Base-by-base conservation (phyloP, 2,113 vertebrate genomes). In the Mesembrinibis cayennensis region DNA sequence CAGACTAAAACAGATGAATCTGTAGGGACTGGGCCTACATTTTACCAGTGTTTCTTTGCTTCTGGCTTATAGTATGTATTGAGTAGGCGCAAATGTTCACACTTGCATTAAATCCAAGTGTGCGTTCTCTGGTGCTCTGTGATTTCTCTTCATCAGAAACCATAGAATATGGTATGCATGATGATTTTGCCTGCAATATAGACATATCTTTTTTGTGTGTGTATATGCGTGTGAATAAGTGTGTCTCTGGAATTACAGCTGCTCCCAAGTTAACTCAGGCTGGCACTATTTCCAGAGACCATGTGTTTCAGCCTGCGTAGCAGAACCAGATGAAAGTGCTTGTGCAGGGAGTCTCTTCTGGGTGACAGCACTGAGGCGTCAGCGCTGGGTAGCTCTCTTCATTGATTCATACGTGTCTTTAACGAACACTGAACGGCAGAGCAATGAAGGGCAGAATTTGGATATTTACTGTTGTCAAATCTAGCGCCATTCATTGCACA, bases 141-240 rank as follows among this genome's bases (percentile, higher is more conserved):
- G 29, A 5, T 22, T 62, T 59, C 53, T 42, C 13, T 45, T 18
- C 8, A 4, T 25, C 40, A 26, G 58, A 40, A 71, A 2, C 47
- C 23, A 59, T 12, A 8, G 56, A 29, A 3, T 14, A 2, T 18
- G 52, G 11, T 15, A 8, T 1, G 6, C 7, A 1, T 18, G 16
- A 11, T 52, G 45, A 16, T 30, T 61, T 34, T 44, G 8, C 40
- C 26, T 74, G 66, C 6, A 6, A 9, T 9, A 13, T 8, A 6
- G 55, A 58, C 10, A 2, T 8, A 29, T 23, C n/a, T 45, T 30
- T 30, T 29, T 7, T 52, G 26, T 59, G 52, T 2, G 1, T 9
- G 20, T 40, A 4, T 17, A 1, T 7, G 6, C 0, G 2, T 26
- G n/a, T 45, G 32, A 50, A 4, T 34, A 27, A 50, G 42, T 1